These are phyloP conservation scores for Aphaenogaster ashmeadi DNA, from an alignment of 1,140 invertebrate genomes.

Conservation along the genomic window DNA sequence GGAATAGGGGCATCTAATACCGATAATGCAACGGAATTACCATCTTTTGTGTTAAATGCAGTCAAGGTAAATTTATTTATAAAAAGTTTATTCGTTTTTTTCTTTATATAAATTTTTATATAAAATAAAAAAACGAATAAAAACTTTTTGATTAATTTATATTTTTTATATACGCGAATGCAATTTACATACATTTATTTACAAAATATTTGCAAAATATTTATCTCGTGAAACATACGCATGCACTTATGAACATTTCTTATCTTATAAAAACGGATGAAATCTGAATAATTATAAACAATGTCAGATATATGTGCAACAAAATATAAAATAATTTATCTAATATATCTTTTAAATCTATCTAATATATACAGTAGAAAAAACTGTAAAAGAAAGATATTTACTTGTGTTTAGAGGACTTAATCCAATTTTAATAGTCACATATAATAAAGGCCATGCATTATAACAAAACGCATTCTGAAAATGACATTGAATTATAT, in stretches of 20 bases:
- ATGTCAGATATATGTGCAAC: not conserved
- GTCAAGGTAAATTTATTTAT: slow-evolving; percentile 83
- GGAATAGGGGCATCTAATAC: slow-evolving; percentile 81
- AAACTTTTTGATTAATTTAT: not conserved
- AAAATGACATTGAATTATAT: not conserved
- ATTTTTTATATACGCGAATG: slow-evolving; percentile 80
- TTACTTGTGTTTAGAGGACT: not conserved
- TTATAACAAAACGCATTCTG: not conserved
- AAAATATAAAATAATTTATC: slow-evolving; percentile 1
- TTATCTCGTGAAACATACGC: slow-evolving; percentile 16
- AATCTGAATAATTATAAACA: slow-evolving; percentile 20
- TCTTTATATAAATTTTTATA: slow-evolving; percentile 45
- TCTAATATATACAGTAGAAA: not conserved
- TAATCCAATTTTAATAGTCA: not conserved
- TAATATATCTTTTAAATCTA: not conserved
- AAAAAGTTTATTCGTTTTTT: slow-evolving; percentile 38
- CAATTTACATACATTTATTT: slow-evolving; percentile 56
- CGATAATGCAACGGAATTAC: slow-evolving; percentile 82
- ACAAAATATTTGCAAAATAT: not conserved
- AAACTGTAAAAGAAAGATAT: not conserved
- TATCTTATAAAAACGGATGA: not conserved
- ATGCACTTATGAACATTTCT: not conserved
- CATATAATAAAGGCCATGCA: not conserved
- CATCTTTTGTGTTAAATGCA: slow-evolving; percentile 85
- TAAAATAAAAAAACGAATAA: slow-evolving; percentile 8